A percentile compares a stretch with the other conserved stretches of the same genome.
phyloP scores from a whole-genome alignment of 2,888 invertebrate species.

The Nephrotoma guestfalica region DNA sequence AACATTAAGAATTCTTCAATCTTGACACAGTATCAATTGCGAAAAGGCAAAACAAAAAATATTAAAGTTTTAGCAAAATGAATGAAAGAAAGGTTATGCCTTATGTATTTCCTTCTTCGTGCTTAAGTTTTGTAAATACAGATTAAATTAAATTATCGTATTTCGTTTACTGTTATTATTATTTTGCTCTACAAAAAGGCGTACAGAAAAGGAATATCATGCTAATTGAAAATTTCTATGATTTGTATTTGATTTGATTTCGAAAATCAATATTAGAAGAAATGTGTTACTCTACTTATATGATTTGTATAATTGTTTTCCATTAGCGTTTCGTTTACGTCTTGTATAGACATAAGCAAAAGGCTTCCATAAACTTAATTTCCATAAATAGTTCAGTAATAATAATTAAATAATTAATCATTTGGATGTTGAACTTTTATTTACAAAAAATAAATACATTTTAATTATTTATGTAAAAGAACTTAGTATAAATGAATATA shows the following conservation, averaged over 20 bases:
- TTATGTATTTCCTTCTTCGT: not conserved
- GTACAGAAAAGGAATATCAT: not conserved
- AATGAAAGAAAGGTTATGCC: not conserved
- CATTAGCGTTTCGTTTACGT: not conserved
- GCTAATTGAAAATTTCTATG: not conserved
- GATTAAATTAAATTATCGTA: not conserved
- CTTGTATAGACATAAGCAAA: not conserved
- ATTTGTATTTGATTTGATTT: not conserved
- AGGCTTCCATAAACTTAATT: not conserved
- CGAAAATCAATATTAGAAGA: not conserved
- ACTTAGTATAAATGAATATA: not conserved
- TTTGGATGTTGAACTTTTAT: not conserved
- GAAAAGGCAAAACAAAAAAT: not conserved
- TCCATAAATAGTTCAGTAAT: not conserved
- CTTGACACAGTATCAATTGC: not conserved
- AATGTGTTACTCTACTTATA: not conserved
- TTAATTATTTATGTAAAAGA: not conserved
- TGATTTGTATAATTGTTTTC: not conserved
- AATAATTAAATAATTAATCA: not conserved
- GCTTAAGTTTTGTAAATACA: not conserved
- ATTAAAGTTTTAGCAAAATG: not conserved
- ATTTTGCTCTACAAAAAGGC: not conserved
- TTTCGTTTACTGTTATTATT: not conserved
- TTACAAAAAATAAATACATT: not conserved
- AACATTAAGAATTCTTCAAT: not conserved